phyloP scores from a whole-genome alignment of 2,113 vertebrate genomes.

The Thomomys bottae region DNA sequence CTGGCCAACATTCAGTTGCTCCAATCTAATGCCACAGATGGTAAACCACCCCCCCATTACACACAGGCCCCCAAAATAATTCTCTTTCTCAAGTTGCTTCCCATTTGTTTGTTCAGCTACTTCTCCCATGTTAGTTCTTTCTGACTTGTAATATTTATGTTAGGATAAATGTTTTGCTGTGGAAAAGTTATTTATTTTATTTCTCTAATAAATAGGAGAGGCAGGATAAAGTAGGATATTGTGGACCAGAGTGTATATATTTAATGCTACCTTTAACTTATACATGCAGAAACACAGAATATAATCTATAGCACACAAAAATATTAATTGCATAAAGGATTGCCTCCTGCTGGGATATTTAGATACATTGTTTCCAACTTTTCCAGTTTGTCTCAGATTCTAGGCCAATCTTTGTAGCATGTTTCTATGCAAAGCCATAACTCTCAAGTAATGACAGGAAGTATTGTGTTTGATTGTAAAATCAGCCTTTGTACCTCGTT shows the following conservation, averaged over 20 bases:
- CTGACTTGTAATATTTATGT: slow-evolving; percentile 16
- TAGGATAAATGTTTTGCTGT: slow-evolving; percentile 29
- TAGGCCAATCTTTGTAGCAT: neutral
- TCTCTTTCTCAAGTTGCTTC: slow-evolving; percentile 26
- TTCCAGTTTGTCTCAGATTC: slow-evolving; percentile 6
- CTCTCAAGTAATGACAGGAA: neutral
- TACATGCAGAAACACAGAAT: neutral
- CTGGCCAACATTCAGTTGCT: neutral
- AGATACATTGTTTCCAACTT: neutral
- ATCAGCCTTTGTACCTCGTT: neutral
- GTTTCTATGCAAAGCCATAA: slow-evolving; percentile 22
- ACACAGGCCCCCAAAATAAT: neutral
- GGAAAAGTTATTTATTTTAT: neutral
- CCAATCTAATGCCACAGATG: neutral
- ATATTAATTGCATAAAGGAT: slow-evolving; percentile 32
- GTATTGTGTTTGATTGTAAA: neutral
- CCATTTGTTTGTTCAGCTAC: slow-evolving; percentile 24
- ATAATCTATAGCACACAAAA: slow-evolving; percentile 15
- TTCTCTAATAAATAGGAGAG: neutral
- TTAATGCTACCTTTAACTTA: neutral
- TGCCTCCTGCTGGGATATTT: neutral
- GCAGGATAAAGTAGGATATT: neutral
- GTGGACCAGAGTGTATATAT: neutral
- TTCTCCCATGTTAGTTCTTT: slow-evolving; percentile 44
- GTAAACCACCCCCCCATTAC: neutral